Conservation (phyloP, 2,113 vertebrate genomes). For the Toxostoma redivivum region DNA sequence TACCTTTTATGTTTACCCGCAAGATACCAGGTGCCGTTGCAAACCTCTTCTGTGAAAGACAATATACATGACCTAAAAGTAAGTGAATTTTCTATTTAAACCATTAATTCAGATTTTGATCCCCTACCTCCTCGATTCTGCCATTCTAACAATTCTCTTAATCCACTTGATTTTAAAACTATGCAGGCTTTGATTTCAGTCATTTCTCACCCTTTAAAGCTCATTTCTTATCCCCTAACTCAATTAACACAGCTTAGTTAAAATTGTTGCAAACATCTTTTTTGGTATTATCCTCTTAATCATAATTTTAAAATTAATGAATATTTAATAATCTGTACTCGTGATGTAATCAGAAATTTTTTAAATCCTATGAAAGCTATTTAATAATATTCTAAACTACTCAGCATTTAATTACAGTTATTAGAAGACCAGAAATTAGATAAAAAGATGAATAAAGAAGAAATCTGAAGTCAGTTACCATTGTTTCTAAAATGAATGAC, state of each 20-base stretch:
- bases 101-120: not conserved
- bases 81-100: not conserved
- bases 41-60: not conserved
- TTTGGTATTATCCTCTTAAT: constrained; percentile 41
- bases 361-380: constrained; percentile 18
- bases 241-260: constrained; percentile 29
- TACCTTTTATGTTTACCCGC: not conserved
- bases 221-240: constrained; percentile 50
- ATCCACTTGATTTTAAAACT: not conserved
- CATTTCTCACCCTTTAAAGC: constrained; percentile 13
- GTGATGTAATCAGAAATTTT: constrained; percentile 33
- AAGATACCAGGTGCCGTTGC: accelerated
- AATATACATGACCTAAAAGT: accelerated
- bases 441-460: constrained; percentile 30
- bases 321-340: constrained; percentile 43
- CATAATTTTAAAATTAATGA: constrained; percentile 53
- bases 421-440: constrained; percentile 47
- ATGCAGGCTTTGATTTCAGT: not conserved
- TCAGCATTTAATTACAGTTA: constrained; percentile 45
- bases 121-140: not conserved
- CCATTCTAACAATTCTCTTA: not conserved
- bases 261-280: constrained; percentile 50
- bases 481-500: constrained; percentile 44
- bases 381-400: constrained; percentile 53
- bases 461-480: constrained; percentile 19